Evolutionary conservation across 2,113 vertebrate genomes (phyloP).

Genomic region (Ceuthmochares aereus): DNA sequence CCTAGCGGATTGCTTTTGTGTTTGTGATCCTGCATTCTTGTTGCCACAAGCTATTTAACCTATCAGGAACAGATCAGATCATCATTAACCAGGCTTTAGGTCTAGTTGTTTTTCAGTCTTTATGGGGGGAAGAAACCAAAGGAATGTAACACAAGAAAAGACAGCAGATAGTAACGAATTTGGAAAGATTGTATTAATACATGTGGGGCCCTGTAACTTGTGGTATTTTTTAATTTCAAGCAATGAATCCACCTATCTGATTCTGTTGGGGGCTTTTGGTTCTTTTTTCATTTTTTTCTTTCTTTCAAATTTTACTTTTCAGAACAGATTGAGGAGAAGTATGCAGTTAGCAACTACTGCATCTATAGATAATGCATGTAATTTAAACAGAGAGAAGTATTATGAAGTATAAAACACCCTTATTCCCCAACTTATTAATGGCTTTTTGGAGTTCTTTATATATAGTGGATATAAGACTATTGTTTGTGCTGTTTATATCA

Average conservation of each 20-base stretch:
- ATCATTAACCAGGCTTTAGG: constrained; percentile 74
- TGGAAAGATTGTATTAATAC: not conserved
- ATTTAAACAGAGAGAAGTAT: not conserved
- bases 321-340: not conserved
- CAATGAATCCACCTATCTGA: not conserved
- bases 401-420: not conserved
- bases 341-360: not conserved
- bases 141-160: not conserved
- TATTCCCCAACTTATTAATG: not conserved
- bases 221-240: not conserved
- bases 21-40: constrained; percentile 79
- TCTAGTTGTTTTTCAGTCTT: constrained; percentile 61
- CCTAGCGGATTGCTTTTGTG: constrained; percentile 78
- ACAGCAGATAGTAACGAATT: not conserved
- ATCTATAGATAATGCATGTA: not conserved
- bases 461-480: not conserved
- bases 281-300: not conserved
- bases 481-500: not conserved
- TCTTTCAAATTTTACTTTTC: not conserved
- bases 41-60: constrained; percentile 78
- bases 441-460: not conserved
- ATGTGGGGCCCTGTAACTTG: not conserved
- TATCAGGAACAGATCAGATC: constrained; percentile 68
- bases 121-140: not conserved
- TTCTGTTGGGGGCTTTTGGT: not conserved